Percentiles rank a stretch among this genome's conserved stretches.
Conservation (phyloP, 2,888 invertebrate species). For the Trimorus sp. region DNA sequence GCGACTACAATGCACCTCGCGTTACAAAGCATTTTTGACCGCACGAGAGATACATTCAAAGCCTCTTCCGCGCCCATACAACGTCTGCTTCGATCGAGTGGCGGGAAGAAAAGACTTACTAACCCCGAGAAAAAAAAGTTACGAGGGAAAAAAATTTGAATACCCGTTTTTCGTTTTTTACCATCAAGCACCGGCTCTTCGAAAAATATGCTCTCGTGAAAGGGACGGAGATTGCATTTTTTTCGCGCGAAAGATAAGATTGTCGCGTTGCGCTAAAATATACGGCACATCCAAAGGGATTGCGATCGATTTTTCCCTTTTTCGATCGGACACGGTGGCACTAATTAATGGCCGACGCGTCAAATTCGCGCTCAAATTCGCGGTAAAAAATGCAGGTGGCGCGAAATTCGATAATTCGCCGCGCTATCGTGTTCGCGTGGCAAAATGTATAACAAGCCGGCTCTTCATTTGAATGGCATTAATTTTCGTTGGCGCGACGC, state of each 20-base stretch:
- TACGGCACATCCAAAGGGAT: slow-evolving; percentile 14
- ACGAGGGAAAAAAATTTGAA: slow-evolving; percentile 41
- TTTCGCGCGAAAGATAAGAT: slow-evolving; percentile 24
- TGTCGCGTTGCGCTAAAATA: slow-evolving; percentile 27
- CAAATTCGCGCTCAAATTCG: no score
- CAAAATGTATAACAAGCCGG: slow-evolving; percentile 17
- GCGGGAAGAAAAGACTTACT: slow-evolving; percentile 50
- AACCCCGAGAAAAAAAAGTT: slow-evolving; percentile 33
- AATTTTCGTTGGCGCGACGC: slow-evolving; percentile 34
- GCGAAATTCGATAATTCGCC: slow-evolving; percentile 19
- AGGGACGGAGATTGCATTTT: slow-evolving; percentile 20
- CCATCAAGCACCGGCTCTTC: neutral
- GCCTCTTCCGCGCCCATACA: slow-evolving; percentile 33
- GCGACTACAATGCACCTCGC: slow-evolving; percentile 53
- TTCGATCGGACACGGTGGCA: no score
- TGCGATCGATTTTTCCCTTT: neutral
- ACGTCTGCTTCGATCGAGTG: slow-evolving; percentile 55
- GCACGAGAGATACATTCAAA: slow-evolving; percentile 55
- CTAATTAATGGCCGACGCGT: no score
- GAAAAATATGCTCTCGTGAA: slow-evolving; percentile 30
- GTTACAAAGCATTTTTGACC: slow-evolving; percentile 63
- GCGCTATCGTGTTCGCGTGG: slow-evolving; percentile 3
- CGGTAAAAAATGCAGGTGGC: no score
- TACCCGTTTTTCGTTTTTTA: slow-evolving; percentile 29
- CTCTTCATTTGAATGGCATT: slow-evolving; percentile 43